Evolutionary conservation across 1,140 invertebrate genomes (phyloP).

Genomic region (Hylaeus volcanicus): DNA sequence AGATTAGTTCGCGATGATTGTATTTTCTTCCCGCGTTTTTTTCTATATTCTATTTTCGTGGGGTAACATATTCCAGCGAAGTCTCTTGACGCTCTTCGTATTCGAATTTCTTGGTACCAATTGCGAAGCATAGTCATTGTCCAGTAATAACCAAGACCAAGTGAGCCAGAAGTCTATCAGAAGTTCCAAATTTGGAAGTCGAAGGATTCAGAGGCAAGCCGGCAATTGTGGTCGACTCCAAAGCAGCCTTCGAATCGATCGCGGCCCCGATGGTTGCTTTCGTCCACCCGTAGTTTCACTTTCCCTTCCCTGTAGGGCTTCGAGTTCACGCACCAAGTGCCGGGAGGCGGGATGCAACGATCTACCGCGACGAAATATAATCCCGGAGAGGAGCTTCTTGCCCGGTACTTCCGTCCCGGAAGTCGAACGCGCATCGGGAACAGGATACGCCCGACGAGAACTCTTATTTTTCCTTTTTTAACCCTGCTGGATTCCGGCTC

Average conservation of each 20-base stretch:
- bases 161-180: no score
- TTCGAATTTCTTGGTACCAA: no score
- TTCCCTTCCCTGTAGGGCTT: conserved; percentile 39
- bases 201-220: neutral
- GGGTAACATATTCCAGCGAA: no score
- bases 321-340: conserved; percentile 25
- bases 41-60: no score
- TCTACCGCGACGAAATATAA: conserved; percentile 47
- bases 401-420: conserved; percentile 28
- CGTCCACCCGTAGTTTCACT: conserved; percentile 21
- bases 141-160: no score
- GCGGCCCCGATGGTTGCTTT: conserved; percentile 17
- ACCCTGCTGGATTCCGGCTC: neutral
- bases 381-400: conserved; percentile 37
- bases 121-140: no score
- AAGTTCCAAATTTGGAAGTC: no score
- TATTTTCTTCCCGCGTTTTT: no score
- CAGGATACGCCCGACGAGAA: neutral
- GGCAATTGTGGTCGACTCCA: neutral
- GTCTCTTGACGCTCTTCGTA: no score
- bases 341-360: neutral
- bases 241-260: conserved; percentile 50
- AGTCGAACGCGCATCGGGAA: conserved; percentile 26
- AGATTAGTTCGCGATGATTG: no score
- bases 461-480: neutral